Evolutionary conservation across 2,797 vertebrate species (phyloP).

Genomic region (Delichon dasypus): DNA sequence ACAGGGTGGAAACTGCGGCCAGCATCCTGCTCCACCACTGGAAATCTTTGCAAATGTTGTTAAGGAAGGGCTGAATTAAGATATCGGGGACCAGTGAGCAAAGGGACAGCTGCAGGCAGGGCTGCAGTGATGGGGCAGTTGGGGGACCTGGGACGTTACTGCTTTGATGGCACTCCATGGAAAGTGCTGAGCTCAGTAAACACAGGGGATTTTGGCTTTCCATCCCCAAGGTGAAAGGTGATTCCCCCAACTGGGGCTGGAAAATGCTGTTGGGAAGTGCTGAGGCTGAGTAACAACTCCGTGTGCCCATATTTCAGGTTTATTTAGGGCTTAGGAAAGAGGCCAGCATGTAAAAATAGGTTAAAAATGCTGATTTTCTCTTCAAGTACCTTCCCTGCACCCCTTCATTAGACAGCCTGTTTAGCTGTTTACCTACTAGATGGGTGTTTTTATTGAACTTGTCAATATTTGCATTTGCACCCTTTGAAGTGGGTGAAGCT

Average conservation of each 20-base stretch:
- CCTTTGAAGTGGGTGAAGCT: background rate
- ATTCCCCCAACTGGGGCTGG: accelerated
- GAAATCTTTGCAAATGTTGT: slow-evolving; percentile 67
- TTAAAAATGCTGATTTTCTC: background rate
- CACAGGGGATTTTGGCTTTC: background rate
- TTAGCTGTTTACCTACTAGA: slow-evolving; percentile 26
- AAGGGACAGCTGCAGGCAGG: background rate
- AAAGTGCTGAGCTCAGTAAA: background rate
- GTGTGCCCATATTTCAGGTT: background rate
- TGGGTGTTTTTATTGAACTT: background rate
- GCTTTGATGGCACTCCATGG: background rate
- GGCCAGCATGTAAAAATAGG: background rate
- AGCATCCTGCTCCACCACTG: background rate
- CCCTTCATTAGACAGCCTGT: background rate
- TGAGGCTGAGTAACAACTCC: background rate
- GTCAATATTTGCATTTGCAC: slow-evolving; percentile 13
- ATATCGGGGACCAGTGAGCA: background rate
- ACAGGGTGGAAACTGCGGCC: accelerated
- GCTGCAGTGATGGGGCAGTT: accelerated
- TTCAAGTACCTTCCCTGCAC: background rate
- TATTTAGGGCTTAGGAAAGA: background rate
- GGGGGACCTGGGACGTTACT: accelerated
- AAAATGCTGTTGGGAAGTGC: background rate
- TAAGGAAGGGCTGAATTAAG: slow-evolving; percentile 30
- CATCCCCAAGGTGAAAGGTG: background rate